A percentile compares a stretch with the other conserved stretches of the same genome.
Evolutionary conservation across 2,888 invertebrate genomes (phyloP).

Genomic region (Parnassius orleans): DNA sequence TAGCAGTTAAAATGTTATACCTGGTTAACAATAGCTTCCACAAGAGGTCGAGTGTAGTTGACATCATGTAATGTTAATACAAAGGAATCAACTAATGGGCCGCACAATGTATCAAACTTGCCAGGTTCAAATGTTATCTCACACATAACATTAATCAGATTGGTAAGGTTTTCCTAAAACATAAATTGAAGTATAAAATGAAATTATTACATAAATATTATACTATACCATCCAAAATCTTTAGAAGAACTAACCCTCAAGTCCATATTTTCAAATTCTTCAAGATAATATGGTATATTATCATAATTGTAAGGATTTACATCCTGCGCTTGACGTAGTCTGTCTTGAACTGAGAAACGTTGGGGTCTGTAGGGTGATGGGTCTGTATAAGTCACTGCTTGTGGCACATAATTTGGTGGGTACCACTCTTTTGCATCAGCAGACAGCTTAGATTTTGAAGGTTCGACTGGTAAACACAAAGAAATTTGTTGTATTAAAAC

Average conservation of each 20-base stretch:
- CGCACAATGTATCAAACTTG: constrained; percentile 86
- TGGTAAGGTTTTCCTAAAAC: constrained; percentile 73
- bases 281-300: constrained; percentile 67
- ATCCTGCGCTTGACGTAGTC: constrained; percentile 72
- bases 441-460: constrained; percentile 72
- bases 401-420: constrained; percentile 75
- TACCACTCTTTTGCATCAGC: constrained; percentile 83
- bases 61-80: constrained; percentile 83
- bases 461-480: constrained; percentile 48
- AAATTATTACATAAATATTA: constrained; percentile 10
- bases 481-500: constrained; percentile 10
- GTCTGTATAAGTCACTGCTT: constrained; percentile 55
- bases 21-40: constrained; percentile 85
- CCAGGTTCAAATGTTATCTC: constrained; percentile 90
- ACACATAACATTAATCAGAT: constrained; percentile 86
- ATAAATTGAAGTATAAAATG: constrained; percentile 17
- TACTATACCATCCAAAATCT: constrained; percentile 7
- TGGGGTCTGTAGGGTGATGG: constrained; percentile 58
- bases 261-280: constrained; percentile 68
- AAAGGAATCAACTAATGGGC: constrained; percentile 85
- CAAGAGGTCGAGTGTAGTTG: constrained; percentile 81
- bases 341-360: constrained; percentile 70
- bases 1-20: constrained; percentile 46
- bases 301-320: constrained; percentile 67
- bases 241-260: constrained; percentile 49